Conservation (phyloP, 2,888 invertebrate species). For the Zhengitettix transpicula region DNA sequence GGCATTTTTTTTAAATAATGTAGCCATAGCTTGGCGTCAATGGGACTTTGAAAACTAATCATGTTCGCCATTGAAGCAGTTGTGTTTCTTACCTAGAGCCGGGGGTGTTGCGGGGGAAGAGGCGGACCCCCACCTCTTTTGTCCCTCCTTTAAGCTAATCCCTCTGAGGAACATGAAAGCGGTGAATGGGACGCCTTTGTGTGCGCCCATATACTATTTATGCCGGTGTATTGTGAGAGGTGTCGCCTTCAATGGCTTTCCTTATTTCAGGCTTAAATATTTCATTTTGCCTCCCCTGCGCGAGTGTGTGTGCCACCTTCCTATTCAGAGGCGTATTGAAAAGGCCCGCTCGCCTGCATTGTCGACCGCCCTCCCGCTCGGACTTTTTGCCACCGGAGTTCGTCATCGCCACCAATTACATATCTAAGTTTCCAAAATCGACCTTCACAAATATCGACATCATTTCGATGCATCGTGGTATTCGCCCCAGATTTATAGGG, state of each 20-base stretch:
- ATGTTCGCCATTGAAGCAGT: conserved; percentile 12
- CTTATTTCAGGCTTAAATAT: conserved; percentile 15
- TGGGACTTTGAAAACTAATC: conserved; percentile 13
- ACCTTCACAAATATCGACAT: no score
- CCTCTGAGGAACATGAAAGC: conserved; percentile 9
- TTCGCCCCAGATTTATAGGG: no score
- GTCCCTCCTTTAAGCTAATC: conserved; percentile 12
- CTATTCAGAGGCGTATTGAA: not conserved
- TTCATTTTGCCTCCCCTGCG: conserved; percentile 9
- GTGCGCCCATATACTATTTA: conserved; percentile 13
- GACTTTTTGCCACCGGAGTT: not conserved
- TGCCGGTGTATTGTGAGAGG: conserved; percentile 10
- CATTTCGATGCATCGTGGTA: no score
- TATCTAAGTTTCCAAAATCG: no score
- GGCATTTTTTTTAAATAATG: no score
- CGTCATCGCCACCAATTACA: no score
- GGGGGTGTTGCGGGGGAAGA: not conserved
- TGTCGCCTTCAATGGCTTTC: conserved; percentile 13
- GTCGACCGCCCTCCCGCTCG: not conserved
- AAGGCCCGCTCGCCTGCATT: not conserved
- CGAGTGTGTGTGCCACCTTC: not conserved
- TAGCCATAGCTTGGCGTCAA: conserved; percentile 1
- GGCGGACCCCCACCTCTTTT: conserved; percentile 1
- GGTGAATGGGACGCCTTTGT: conserved; percentile 10
- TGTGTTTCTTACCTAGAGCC: conserved; percentile 13